Base-by-base conservation (phyloP, 2,797 vertebrate species). In the Babyrousa celebensis region DNA sequence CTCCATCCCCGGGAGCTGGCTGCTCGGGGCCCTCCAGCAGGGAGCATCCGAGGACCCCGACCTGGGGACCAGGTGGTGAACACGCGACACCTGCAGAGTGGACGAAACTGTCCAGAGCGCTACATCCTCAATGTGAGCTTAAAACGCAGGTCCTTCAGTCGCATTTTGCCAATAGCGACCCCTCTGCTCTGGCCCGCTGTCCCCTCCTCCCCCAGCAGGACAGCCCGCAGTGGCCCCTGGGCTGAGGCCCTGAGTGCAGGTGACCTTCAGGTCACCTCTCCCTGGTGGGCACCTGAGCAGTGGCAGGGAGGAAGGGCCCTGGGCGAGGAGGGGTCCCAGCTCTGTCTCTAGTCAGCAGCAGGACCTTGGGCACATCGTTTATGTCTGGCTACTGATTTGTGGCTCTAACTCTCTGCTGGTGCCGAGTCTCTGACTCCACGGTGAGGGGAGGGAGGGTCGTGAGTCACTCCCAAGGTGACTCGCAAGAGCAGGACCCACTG, bases 371-470 rank as follows among this genome's bases (percentile, higher is more conserved):
- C 58, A 58, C 4, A 21, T 62, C 65, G 21, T 11, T 6, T 18
- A 25, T 43, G 14, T 7, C 78, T 36, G 20, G 25, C 43, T 40
- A 84, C 71, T 84, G 65, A 52, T 36, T 60, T 29, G 16, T 18
- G 43, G 12, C 62, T 43, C 72, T 70, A 36, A 85, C 5, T 82
- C 32, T 74, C 18, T 65, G 43, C 40, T 7, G 5, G 29, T 16
- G 67, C 40, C 32, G 40, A 62, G 56, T 40, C 48, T 74, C 63
- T 0, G 0, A 27, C 60, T 77, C 3, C 1, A 0, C 0, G 1
- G 6, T 12, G 48, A 52, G 54, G 58, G 27, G 14, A 48, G 62
- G 23, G 32, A 12, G 56, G 12, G 21, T 18, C 9, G n/a, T 15
- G 3, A 82, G 25, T 25, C 36, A 10, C 56, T 54, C 20, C 5